phyloP scores from a whole-genome alignment of 2,888 invertebrate species.

The Eupithecia dodoneata region DNA sequence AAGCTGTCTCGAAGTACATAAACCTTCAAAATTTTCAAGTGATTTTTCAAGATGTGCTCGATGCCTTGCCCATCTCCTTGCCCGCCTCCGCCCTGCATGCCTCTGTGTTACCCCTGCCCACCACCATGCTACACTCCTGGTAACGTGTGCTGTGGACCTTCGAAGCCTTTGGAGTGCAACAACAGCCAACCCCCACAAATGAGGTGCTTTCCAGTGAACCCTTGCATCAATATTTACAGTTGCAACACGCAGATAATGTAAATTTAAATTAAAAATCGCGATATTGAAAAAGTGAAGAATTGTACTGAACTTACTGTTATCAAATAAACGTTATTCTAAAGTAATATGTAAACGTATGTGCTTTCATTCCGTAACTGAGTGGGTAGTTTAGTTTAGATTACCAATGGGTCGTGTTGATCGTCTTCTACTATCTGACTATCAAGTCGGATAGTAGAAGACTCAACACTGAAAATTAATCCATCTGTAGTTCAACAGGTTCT shows the following conservation, averaged over 20 bases:
- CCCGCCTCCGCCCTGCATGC: slow-evolving; percentile 19
- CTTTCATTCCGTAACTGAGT: background rate
- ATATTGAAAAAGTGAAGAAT: slow-evolving; percentile 5
- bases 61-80: slow-evolving; percentile 10
- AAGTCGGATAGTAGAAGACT: background rate
- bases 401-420: background rate
- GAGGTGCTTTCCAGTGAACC: slow-evolving; percentile 62
- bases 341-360: background rate
- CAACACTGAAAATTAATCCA: background rate
- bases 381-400: background rate
- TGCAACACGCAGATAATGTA: slow-evolving; percentile 77
- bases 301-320: background rate
- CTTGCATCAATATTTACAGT: slow-evolving; percentile 79
- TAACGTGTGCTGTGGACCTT: slow-evolving; percentile 38
- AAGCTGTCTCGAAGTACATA: slow-evolving; percentile 17
- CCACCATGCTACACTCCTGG: slow-evolving; percentile 6
- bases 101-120: background rate
- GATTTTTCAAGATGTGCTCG: slow-evolving; percentile 45
- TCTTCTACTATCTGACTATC: too few species aligned
- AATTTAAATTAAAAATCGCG: background rate
- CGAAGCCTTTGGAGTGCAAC: slow-evolving; percentile 52
- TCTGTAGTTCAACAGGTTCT: background rate
- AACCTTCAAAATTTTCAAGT: slow-evolving; percentile 42
- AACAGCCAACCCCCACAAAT: slow-evolving; percentile 53
- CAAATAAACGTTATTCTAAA: slow-evolving; percentile 10